A percentile compares a stretch with the other conserved stretches of the same genome.
Conservation (phyloP, 1,140 invertebrate genomes). For the Archivesica marissinica region DNA sequence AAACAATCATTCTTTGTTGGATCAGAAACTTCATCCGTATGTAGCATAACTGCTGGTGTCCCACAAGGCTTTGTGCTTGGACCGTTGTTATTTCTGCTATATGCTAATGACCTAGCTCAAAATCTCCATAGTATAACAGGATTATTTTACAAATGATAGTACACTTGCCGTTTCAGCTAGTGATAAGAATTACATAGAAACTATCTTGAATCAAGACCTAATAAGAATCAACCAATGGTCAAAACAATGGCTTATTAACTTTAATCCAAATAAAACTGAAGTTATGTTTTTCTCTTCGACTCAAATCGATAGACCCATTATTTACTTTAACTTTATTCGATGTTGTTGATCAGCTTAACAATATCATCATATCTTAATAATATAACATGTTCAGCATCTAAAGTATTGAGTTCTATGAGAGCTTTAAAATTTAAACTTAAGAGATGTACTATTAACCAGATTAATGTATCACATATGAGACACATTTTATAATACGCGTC, state of each 20-base stretch:
- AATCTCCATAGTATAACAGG: conserved; percentile 1
- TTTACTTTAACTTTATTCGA: neutral
- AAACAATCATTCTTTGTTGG: conserved; percentile 24
- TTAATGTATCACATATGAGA: conserved; percentile 20
- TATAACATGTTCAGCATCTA: too few species aligned
- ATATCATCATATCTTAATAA: too few species aligned
- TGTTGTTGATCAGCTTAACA: neutral
- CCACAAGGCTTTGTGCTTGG: conserved; percentile 64
- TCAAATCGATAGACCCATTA: neutral
- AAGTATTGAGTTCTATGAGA: neutral
- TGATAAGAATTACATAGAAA: too few species aligned
- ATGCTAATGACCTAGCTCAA: conserved; percentile 59
- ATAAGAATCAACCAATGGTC: neutral
- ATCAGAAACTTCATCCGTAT: neutral
- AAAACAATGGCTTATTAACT: conserved; percentile 9
- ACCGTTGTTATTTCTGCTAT: conserved; percentile 61
- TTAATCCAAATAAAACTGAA: conserved; percentile 19
- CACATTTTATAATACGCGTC: conserved; percentile 31
- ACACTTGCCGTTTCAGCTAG: too few species aligned
- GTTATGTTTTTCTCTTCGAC: neutral
- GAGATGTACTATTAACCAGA: neutral
- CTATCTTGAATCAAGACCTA: neutral
- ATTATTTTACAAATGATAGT: conserved; percentile 12
- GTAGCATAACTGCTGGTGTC: conserved; percentile 26
- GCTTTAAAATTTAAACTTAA: conserved; percentile 29